Evolutionary conservation across 2,113 vertebrate species (phyloP), one percentile per base, ranked within the genome.

Genomic region (Cephalopholis sonnerati): DNA sequence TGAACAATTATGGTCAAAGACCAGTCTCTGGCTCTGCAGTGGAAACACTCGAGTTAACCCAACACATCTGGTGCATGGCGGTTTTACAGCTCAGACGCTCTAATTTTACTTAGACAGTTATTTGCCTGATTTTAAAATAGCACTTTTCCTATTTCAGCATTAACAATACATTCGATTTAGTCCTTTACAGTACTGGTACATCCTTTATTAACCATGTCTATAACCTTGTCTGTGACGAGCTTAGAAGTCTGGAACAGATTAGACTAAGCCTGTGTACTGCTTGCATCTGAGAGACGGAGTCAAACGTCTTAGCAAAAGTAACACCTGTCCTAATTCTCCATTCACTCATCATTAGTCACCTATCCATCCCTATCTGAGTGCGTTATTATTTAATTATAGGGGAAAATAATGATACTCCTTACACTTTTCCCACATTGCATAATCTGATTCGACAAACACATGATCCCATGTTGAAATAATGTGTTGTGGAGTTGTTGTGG

Each of bases 241-340:
- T 86, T 82, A 68, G 46, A 79, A 12, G 58, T 50, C 61, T 83
- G 65, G 59, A 71, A 70, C 72, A 77, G 83, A 87, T 91, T 81
- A 87, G 32, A 75, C 22, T 85, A 87, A 89, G 85, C 75, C 39
- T 77, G 44, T 63, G 54, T 53, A 17, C 22, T 16, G 24, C n/a
- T 65, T 36, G 0, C 64, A 59, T 68, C 82, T 82, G 58, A 55
- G 79, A 70, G 75, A 80, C 58, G 74, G 46, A 81, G 51, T 82
- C 83, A 84, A 89, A 87, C 46, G 83, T 66, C 46, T 82, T 65
- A 24, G 15, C 20, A 44, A 20, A 54, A 48, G 62, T 22, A 76
- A 72, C 25, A 39, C 32, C 48, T 70, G 44, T 82, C 71, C 70
- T 3, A 79, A 22, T 36, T 72, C 51, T 24, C 32, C 25, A 72